A percentile compares a stretch with the other conserved stretches of the same genome.
Evolutionary conservation across 1,140 invertebrate species (phyloP).

Genomic region (Heterodera schachtii): DNA sequence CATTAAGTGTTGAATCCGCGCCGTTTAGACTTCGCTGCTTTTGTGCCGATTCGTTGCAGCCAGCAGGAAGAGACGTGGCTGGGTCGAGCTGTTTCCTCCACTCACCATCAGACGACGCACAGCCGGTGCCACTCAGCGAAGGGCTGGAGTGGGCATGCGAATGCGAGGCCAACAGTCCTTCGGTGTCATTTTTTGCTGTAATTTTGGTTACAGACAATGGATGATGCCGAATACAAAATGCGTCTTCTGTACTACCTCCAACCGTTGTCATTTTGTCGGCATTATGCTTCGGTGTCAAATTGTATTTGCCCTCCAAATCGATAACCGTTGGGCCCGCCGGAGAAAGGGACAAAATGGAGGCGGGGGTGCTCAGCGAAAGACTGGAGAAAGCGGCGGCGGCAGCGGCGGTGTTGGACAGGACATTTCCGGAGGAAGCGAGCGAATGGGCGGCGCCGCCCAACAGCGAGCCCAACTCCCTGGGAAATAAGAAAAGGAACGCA

Average conservation of each 20-base stretch:
- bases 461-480: constrained; percentile 15
- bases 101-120: neutral
- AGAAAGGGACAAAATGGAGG: neutral
- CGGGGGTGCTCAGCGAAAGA: constrained; percentile 17
- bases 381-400: constrained; percentile 28
- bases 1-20: neutral
- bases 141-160: constrained; percentile 22
- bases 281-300: constrained; percentile 4
- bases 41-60: neutral
- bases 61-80: neutral
- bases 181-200: neutral
- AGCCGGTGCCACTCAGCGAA: constrained; percentile 9
- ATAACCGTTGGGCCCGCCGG: neutral
- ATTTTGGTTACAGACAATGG: neutral
- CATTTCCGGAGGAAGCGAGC: constrained; percentile 10
- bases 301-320: neutral
- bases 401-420: constrained; percentile 9
- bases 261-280: neutral
- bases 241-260: neutral
- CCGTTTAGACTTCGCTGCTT: neutral
- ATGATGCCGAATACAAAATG: no score
- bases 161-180: constrained; percentile 10
- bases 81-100: neutral
- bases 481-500: no score
- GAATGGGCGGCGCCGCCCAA: constrained; percentile 13